These are phyloP conservation scores for Danio kyathit DNA, from an alignment of 2,797 vertebrate genomes.

Conservation along the genomic window DNA sequence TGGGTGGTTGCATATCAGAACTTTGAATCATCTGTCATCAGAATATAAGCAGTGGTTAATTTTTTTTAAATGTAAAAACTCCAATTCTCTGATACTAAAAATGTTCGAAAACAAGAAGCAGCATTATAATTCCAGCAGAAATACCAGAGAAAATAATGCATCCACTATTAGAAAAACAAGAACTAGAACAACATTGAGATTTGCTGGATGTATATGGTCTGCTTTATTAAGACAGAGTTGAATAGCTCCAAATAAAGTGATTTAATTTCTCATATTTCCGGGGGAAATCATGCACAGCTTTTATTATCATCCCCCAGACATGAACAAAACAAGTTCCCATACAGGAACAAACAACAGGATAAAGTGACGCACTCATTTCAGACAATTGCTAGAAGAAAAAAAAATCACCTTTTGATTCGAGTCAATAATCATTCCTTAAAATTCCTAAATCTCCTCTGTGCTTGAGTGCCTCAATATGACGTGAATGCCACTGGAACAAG, in stretches of 20 bases:
- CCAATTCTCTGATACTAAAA: neutral
- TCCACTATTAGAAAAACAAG: neutral
- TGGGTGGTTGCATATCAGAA: no score
- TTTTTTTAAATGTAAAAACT: neutral
- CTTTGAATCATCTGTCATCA: neutral
- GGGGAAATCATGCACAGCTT: neutral
- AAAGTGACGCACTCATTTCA: neutral
- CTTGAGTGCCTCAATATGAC: conserved; percentile 6
- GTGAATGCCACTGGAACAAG: neutral
- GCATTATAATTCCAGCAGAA: neutral
- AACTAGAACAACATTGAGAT: neutral
- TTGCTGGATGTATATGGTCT: neutral
- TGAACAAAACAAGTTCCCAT: conserved; percentile 4
- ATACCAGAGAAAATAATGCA: neutral
- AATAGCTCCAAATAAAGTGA: neutral
- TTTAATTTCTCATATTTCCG: neutral
- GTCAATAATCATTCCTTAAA: conserved; percentile 10
- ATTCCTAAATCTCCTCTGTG: conserved; percentile 20
- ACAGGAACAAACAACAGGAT: conserved; percentile 38
- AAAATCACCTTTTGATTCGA: conserved; percentile 10
- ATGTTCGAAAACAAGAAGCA: neutral
- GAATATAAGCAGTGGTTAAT: neutral
- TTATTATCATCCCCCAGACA: conserved; percentile 17
- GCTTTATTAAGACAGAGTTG: neutral
- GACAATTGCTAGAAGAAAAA: neutral